Percentiles rank a stretch among this genome's conserved stretches.
Evolutionary conservation across 1,140 invertebrate genomes (phyloP).

Genomic region (Eumaeus atala): DNA sequence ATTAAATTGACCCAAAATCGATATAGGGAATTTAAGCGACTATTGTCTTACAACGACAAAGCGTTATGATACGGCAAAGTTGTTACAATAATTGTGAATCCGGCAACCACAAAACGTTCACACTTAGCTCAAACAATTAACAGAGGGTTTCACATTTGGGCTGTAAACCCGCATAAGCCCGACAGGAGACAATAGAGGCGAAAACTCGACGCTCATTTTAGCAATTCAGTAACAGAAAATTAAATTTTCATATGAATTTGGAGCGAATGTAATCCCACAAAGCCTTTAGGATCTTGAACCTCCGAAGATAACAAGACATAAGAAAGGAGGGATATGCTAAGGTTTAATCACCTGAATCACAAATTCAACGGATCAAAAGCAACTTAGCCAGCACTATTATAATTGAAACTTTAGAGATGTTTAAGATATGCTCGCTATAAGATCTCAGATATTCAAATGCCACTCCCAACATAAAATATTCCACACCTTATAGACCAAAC

Average conservation of each 20-base stretch:
- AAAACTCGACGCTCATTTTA: slow-evolving; percentile 51
- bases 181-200: slow-evolving; percentile 54
- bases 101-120: slow-evolving; percentile 53
- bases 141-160: slow-evolving; percentile 55
- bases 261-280: slow-evolving; percentile 52
- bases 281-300: slow-evolving; percentile 47
- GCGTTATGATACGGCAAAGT: slow-evolving; percentile 45
- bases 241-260: slow-evolving; percentile 67
- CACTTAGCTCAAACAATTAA: slow-evolving; percentile 67
- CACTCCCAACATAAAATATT: slow-evolving; percentile 17
- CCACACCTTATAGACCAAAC: slow-evolving; percentile 20
- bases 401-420: slow-evolving; percentile 54
- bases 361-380: slow-evolving; percentile 52
- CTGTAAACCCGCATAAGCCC: slow-evolving; percentile 62
- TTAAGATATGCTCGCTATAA: slow-evolving; percentile 36
- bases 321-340: slow-evolving; percentile 38
- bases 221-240: slow-evolving; percentile 63
- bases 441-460: slow-evolving; percentile 55
- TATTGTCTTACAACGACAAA: slow-evolving; percentile 52
- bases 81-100: slow-evolving; percentile 63
- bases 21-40: slow-evolving; percentile 34
- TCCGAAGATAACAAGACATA: slow-evolving; percentile 55
- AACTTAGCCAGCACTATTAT: slow-evolving; percentile 47
- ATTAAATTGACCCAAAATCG: slow-evolving; percentile 35
- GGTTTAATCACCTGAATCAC: slow-evolving; percentile 42